Evolutionary conservation across 1,140 invertebrate species (phyloP).

Genomic region (Ceratosolen solmsi): DNA sequence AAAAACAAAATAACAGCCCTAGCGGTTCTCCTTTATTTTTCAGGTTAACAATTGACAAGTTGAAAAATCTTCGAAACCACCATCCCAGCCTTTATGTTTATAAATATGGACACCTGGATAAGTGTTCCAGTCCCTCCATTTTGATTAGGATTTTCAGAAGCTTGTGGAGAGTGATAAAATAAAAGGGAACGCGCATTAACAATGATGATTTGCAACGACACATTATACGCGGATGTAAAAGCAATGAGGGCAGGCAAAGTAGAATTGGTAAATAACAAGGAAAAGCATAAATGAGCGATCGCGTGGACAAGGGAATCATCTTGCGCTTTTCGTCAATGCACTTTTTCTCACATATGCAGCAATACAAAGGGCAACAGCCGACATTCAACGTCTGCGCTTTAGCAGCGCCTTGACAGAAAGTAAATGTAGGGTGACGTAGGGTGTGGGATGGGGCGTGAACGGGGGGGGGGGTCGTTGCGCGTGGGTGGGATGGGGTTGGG

Average conservation of each 20-base stretch:
- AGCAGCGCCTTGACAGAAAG: too few species aligned
- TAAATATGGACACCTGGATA: too few species aligned
- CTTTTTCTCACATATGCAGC: neutral
- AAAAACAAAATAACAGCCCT: neutral
- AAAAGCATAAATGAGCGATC: neutral
- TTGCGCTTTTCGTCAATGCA: neutral
- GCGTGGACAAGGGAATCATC: neutral
- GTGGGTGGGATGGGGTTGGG: too few species aligned
- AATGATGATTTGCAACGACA: constrained; percentile 34
- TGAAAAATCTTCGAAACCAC: too few species aligned
- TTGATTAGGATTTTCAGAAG: neutral
- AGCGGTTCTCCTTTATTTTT: too few species aligned
- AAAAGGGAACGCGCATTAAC: constrained; percentile 4
- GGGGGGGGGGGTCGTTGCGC: neutral
- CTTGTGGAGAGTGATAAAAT: neutral
- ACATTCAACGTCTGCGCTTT: neutral
- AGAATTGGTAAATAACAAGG: constrained; percentile 23
- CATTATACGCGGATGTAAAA: neutral
- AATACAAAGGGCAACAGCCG: constrained; percentile 40
- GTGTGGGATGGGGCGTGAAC: too few species aligned
- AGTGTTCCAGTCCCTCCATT: too few species aligned
- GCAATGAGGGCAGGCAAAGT: too few species aligned
- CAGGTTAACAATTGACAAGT: too few species aligned
- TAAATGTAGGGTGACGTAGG: too few species aligned
- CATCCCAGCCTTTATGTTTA: too few species aligned